Percentiles rank a stretch among this genome's conserved stretches.
These are phyloP conservation scores for Philopedon plagiatum DNA, from an alignment of 2,888 invertebrate species.

Conservation along the genomic window DNA sequence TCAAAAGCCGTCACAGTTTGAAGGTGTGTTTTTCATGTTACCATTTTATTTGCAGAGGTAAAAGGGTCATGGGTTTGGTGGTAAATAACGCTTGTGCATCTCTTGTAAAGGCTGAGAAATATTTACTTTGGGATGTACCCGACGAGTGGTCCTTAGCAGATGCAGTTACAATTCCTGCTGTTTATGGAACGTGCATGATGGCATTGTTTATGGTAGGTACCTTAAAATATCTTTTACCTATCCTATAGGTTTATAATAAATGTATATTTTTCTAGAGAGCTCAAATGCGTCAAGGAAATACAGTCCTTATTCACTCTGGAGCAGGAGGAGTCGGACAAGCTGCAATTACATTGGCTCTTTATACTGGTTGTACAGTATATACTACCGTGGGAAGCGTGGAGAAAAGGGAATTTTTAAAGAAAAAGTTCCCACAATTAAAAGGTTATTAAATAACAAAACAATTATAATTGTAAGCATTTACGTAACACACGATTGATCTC, in stretches of 20 bases:
- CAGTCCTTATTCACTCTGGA: conserved; percentile 73
- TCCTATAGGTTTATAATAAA: background rate
- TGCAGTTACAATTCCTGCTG: conserved; percentile 75
- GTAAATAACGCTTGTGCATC: conserved; percentile 72
- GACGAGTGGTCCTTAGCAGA: conserved; percentile 72
- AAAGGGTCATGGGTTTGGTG: conserved; percentile 68
- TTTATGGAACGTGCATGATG: conserved; percentile 70
- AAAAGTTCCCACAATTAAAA: conserved; percentile 68
- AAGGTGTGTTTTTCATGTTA: too few relatives aligned
- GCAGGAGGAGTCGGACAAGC: conserved; percentile 86
- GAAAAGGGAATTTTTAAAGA: conserved; percentile 76
- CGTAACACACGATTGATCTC: too few relatives aligned
- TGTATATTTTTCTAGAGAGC: conserved; percentile 33
- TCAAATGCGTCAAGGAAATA: conserved; percentile 61
- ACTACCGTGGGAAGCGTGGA: conserved; percentile 80
- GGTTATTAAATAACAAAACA: conserved; percentile 47
- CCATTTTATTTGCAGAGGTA: too few relatives aligned
- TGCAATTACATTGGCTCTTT: conserved; percentile 79
- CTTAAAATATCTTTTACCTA: too few relatives aligned
- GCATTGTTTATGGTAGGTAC: conserved; percentile 37
- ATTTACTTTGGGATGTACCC: conserved; percentile 71
- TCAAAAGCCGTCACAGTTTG: too few relatives aligned
- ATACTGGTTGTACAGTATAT: conserved; percentile 76
- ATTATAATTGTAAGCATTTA: too few relatives aligned
- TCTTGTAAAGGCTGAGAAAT: conserved; percentile 68